Conservation (phyloP, 2,888 invertebrate species). For the Mythimna loreyi region DNA sequence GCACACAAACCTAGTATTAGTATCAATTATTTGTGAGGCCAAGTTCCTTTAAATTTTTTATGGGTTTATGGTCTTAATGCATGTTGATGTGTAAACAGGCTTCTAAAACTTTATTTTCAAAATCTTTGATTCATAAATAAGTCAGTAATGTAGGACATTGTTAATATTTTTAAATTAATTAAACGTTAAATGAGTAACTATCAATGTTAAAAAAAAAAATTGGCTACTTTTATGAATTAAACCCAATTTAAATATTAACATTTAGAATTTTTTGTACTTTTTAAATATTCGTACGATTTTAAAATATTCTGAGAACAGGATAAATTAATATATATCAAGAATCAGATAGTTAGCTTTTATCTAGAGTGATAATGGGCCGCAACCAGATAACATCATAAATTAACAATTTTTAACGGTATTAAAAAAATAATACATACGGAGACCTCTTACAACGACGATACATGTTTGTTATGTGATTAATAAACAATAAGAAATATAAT, state of each 20-base stretch:
- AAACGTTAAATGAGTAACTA: too few relatives aligned
- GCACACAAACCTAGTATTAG: too few relatives aligned
- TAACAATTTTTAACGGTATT: background rate
- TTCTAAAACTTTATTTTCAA: too few relatives aligned
- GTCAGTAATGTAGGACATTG: too few relatives aligned
- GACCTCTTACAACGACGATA: conserved; percentile 5
- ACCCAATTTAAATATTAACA: background rate
- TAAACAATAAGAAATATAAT: conserved; percentile 22
- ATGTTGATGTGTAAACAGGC: too few relatives aligned
- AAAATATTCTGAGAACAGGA: background rate
- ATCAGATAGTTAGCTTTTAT: conserved; percentile 15
- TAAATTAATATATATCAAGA: background rate
- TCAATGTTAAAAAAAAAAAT: too few relatives aligned
- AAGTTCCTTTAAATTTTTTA: too few relatives aligned
- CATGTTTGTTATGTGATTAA: conserved; percentile 11
- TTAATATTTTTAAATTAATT: too few relatives aligned
- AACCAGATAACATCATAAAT: conserved; percentile 18
- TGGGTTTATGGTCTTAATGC: too few relatives aligned
- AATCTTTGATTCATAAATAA: too few relatives aligned
- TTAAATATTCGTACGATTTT: too few relatives aligned
- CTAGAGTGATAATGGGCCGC: conserved; percentile 2
- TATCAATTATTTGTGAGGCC: too few relatives aligned
- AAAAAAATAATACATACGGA: conserved; percentile 6
- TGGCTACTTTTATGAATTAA: background rate
- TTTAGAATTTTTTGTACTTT: background rate